A percentile compares a stretch with the other conserved stretches of the same genome.
Evolutionary conservation across 2,888 invertebrate genomes (phyloP).

Genomic region (Zootermopsis nevadensis): DNA sequence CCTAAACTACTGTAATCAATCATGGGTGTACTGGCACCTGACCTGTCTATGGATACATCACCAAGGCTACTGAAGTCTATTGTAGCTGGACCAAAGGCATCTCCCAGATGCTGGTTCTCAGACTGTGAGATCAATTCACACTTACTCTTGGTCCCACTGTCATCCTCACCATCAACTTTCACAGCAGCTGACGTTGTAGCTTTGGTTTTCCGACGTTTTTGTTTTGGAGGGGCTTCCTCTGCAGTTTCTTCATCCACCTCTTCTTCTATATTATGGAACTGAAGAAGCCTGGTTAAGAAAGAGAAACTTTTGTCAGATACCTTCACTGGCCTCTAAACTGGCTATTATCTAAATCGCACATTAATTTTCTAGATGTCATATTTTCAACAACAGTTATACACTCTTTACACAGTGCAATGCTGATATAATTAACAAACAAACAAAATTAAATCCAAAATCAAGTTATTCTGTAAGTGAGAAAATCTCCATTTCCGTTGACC

Average conservation of each 20-base stretch:
- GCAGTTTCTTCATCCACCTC: conserved; percentile 64
- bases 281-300: conserved; percentile 72
- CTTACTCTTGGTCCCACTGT: conserved; percentile 38
- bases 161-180: conserved; percentile 21
- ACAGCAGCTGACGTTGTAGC: not conserved
- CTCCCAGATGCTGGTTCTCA: not conserved
- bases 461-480: too few relatives aligned
- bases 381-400: too few relatives aligned
- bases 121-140: not conserved
- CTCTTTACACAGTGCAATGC: too few relatives aligned
- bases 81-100: not conserved
- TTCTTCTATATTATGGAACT: conserved; percentile 77
- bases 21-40: conserved; percentile 46
- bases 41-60: conserved; percentile 24
- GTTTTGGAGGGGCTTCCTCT: conserved; percentile 50
- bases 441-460: too few relatives aligned
- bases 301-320: too few relatives aligned
- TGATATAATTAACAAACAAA: too few relatives aligned
- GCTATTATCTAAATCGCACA: too few relatives aligned
- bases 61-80: conserved; percentile 1
- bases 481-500: too few relatives aligned
- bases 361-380: too few relatives aligned
- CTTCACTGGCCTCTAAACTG: too few relatives aligned
- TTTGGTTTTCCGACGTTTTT: conserved; percentile 48
- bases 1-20: conserved; percentile 49